Base-by-base conservation (phyloP, 1,140 invertebrate genomes). In the Trichonephila inaurata region DNA sequence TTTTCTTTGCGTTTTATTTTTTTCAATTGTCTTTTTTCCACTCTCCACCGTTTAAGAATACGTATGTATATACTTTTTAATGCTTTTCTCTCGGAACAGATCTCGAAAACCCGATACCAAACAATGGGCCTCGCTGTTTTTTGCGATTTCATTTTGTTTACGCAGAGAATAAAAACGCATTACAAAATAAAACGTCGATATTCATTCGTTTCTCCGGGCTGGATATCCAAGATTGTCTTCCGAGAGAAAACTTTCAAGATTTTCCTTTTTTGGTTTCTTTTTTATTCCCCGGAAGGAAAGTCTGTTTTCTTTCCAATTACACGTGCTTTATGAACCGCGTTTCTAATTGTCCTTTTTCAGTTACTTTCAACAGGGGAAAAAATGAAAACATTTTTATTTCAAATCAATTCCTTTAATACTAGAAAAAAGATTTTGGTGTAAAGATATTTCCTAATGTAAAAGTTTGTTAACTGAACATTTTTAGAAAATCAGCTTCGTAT, bases 171-270 rank as follows among this genome's bases (percentile, higher is more conserved):
- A 92, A 92, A 85, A 92, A 92, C 61, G 40, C 90, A 85, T 92
- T 92, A 92, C 61, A 61, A 92, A 85, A 92, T 85, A 58, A 92
- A 92, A 92, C 60, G 72, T 92, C 62, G 90, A 92, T 92, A 85
- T 92, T 69, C 77, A 64, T 91, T 91, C 44, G 28, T 72, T 83
- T 81, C 58, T 51, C 66, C 19, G 2, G 61, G 81, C 61, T 92
- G 89, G 40, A 82, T 91, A 66, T 91, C 89, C 33, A 16, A 21
- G 19, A 64, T 83, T 61, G 89, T 83, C 40, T 83, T 19, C 21
- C 69, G 6, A 6, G 64, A n/a, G 24, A 66, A 24, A 2, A n/a
- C 24, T 66, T 28, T 8, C 8, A 12, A 12, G 51, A 51, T 51
- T 10, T 12, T 69, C 24, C 64, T 66, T 66, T 66, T n/a, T 66